phyloP scores from a whole-genome alignment of 2,888 invertebrate genomes.

The Drosophila pegasa region DNA sequence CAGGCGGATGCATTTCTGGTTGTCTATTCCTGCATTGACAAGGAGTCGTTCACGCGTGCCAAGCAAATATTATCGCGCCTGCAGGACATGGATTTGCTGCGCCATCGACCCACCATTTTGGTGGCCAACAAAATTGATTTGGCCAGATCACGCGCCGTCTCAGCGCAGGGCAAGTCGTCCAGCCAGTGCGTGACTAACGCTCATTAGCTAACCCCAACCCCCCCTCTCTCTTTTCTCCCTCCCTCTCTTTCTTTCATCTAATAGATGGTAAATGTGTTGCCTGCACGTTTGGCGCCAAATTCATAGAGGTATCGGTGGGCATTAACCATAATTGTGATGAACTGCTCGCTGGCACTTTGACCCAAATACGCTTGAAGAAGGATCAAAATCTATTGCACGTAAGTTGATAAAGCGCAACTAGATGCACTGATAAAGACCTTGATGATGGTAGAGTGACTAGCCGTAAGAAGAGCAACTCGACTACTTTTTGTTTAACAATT shows the following conservation, averaged over 20 bases:
- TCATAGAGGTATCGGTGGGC: slow-evolving; percentile 97
- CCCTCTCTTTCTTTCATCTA: slow-evolving; percentile 59
- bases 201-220: slow-evolving; percentile 17
- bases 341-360: slow-evolving; percentile 95
- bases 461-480: slow-evolving; percentile 9
- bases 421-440: background rate
- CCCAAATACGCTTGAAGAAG: slow-evolving; percentile 94
- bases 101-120: slow-evolving; percentile 92
- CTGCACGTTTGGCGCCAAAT: slow-evolving; percentile 95
- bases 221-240: slow-evolving; percentile 46
- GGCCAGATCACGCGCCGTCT: slow-evolving; percentile 94
- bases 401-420: slow-evolving; percentile 34
- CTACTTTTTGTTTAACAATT: slow-evolving; percentile 26
- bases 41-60: slow-evolving; percentile 93
- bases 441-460: slow-evolving; percentile 32
- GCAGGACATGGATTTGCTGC: slow-evolving; percentile 91
- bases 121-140: slow-evolving; percentile 98
- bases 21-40: slow-evolving; percentile 96
- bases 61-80: slow-evolving; percentile 92
- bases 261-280: slow-evolving; percentile 97
- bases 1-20: slow-evolving; percentile 94
- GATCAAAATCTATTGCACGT: slow-evolving; percentile 87
- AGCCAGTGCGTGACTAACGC: slow-evolving; percentile 42
- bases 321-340: slow-evolving; percentile 99
- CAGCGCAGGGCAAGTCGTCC: slow-evolving; percentile 91